Conservation (phyloP, 92 coral and sea anemone species). For the Porites lobata region DNA sequence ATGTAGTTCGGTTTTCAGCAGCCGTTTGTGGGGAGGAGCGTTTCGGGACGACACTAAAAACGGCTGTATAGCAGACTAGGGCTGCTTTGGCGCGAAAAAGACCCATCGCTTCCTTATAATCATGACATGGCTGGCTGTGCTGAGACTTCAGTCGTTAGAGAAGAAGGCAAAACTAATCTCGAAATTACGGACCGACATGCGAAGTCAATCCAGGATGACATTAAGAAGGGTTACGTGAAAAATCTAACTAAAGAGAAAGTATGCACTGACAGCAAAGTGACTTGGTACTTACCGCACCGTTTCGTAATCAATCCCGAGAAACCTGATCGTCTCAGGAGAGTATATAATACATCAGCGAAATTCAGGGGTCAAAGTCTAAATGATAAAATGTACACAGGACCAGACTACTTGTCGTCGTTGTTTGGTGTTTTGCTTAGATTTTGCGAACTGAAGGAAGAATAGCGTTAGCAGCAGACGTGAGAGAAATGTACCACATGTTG, state of each 20-base stretch:
- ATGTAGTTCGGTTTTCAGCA: too few species aligned
- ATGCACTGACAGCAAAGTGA: conserved; percentile 10
- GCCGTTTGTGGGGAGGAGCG: too few species aligned
- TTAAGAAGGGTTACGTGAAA: conserved; percentile 35
- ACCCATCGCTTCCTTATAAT: conserved; percentile 24
- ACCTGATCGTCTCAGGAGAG: neutral
- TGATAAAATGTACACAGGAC: too few species aligned
- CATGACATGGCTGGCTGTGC: neutral
- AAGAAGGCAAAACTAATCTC: too few species aligned
- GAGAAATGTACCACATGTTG: conserved; percentile 38
- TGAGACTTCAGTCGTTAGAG: too few species aligned
- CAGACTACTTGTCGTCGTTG: neutral
- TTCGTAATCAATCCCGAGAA: conserved; percentile 16
- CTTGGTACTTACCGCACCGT: conserved; percentile 21
- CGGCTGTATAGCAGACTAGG: neutral
- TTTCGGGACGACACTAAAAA: too few species aligned
- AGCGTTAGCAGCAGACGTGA: conserved; percentile 42
- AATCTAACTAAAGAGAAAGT: conserved; percentile 38
- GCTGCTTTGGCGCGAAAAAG: conserved; percentile 11
- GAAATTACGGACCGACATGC: conserved; percentile 12
- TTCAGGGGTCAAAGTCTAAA: too few species aligned
- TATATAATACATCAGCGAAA: too few species aligned
- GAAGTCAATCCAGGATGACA: conserved; percentile 56
- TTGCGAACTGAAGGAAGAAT: conserved; percentile 19
- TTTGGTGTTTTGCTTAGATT: conserved; percentile 46